Percentiles rank a stretch among this genome's conserved stretches.
These are phyloP conservation scores for Alca torda DNA, from an alignment of 2,797 vertebrate genomes.

Conservation along the genomic window DNA sequence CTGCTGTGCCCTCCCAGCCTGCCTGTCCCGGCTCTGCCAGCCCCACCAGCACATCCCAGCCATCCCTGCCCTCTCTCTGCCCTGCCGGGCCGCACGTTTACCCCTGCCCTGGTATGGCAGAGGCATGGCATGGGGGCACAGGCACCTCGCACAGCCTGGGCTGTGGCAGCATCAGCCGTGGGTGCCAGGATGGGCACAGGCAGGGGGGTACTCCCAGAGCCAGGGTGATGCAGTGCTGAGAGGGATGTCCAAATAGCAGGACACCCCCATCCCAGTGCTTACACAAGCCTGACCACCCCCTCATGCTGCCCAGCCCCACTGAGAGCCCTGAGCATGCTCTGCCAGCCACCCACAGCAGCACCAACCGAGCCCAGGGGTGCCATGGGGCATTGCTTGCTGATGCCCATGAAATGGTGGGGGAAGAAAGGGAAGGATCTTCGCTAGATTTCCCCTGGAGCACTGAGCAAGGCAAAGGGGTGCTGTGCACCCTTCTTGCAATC, in stretches of 20 bases:
- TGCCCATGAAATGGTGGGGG: background rate
- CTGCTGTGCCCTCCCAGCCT: background rate
- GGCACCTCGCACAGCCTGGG: accelerated
- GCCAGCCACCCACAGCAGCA: background rate
- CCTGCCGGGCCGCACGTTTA: background rate
- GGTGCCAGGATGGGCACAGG: background rate
- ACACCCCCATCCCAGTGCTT: background rate
- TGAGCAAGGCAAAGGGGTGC: background rate
- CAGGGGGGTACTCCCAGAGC: background rate
- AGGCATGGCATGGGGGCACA: background rate
- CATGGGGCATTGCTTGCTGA: background rate
- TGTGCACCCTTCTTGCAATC: background rate
- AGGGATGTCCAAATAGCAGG: background rate
- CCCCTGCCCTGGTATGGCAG: accelerated
- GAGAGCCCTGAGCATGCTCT: background rate
- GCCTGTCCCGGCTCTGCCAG: background rate
- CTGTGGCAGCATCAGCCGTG: background rate
- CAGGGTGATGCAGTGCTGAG: background rate
- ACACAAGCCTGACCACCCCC: background rate
- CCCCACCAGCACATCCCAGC: background rate
- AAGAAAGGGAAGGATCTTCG: background rate
- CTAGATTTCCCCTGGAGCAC: background rate
- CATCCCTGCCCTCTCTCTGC: background rate
- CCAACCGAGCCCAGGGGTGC: background rate
- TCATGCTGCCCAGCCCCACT: background rate